Base-by-base conservation (phyloP, 2,888 invertebrate species). In the Eudasyphora cyanicolor region DNA sequence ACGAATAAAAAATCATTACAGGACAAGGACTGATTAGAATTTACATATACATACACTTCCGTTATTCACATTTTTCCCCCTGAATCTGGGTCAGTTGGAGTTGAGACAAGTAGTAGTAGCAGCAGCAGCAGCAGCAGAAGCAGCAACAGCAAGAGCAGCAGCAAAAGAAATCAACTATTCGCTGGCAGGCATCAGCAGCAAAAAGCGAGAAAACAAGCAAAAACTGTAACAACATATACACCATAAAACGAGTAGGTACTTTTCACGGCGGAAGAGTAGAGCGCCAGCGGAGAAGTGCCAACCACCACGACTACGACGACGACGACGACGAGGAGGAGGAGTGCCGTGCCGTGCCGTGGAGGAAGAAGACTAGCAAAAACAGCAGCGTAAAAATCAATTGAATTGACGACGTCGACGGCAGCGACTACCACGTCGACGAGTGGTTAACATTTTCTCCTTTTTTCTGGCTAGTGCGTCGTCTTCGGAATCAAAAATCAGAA, bases 21-120 rank as follows among this genome's bases (percentile, higher is more conserved):
- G 84, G 84, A 84, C 84, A 84, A 84, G 84, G 81, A 84, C 84
- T 84, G 84, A 84, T 84, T 84, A 84, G 84, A 84, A 84, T 84
- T 84, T 81, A 84, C 84, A 84, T 84, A 84, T 84, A 84, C 84
- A 84, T 84, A 84, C 84, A 84, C 81, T 84, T 84, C 84, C 84
- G 81, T 84, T 81, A 76, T 84, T 81, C 81, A 81, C 78, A 84
- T 76, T 51, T 62, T 75, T 78, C 71, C 78, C 81, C 78, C 81
- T 42, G 67, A 84, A 84, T 84, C 84, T 84, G 84, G 84, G 84
- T 84, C 84, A 84, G 84, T 84, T 84, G 84, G 84, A 84, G 84
- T 84, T 84, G 81, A 84, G 81, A 81, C 81, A 83, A 27, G 60
- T 77, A 77, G 45, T 6, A 45, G 45, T 12, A 77, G 70, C 79